A percentile compares a stretch with the other conserved stretches of the same genome.
Conservation (phyloP, 2,113 vertebrate genomes). For the Otus sunia region DNA sequence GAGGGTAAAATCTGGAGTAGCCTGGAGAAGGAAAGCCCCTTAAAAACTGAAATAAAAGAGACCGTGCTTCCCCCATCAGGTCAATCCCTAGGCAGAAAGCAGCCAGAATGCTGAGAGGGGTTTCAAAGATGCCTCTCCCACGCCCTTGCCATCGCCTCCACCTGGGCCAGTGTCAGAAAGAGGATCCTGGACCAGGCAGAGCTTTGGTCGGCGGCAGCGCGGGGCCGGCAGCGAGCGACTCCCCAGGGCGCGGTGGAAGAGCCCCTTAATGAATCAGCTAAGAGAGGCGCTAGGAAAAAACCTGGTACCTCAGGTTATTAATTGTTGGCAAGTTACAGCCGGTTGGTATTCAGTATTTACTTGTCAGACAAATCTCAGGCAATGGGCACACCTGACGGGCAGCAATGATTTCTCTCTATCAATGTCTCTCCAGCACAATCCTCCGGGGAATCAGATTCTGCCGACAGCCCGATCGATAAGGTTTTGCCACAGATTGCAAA, state of each 20-base stretch:
- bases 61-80: background rate
- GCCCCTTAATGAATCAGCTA: accelerated
- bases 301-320: background rate
- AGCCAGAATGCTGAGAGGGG: accelerated
- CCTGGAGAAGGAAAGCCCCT: background rate
- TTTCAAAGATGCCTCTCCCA: background rate
- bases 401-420: background rate
- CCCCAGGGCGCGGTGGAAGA: accelerated
- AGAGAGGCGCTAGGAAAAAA: background rate
- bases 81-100: background rate
- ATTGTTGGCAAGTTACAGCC: background rate
- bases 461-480: background rate
- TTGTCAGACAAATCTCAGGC: background rate
- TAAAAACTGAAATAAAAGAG: background rate
- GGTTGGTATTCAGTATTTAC: background rate
- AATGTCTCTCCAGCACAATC: background rate
- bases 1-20: background rate
- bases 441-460: background rate
- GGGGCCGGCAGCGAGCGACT: accelerated
- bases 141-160: background rate
- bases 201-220: too few relatives aligned
- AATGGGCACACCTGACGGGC: background rate
- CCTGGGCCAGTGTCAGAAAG: background rate
- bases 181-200: accelerated
- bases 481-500: background rate